Evolutionary conservation across 2,888 invertebrate species (phyloP).

Genomic region (Hofmannophila pseudospretella): DNA sequence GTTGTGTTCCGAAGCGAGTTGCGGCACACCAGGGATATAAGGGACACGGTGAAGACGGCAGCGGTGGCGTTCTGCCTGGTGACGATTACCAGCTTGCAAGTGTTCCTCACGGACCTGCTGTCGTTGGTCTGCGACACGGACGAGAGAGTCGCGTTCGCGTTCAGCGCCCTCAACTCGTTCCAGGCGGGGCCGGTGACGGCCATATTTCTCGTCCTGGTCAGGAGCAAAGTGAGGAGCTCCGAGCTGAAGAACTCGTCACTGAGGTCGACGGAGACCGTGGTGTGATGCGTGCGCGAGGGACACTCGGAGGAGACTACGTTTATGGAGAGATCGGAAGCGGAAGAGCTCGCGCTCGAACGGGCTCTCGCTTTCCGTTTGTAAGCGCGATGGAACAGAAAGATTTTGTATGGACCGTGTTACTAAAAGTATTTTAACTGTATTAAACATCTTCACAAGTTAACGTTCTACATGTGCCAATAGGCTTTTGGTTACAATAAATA

Average conservation of each 20-base stretch:
- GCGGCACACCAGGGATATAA: constrained; percentile 19
- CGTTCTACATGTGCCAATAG: too few relatives aligned
- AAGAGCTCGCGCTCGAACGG: too few relatives aligned
- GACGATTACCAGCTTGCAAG: constrained; percentile 44
- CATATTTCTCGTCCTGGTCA: constrained; percentile 28
- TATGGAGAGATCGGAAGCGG: too few relatives aligned
- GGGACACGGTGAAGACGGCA: constrained; percentile 26
- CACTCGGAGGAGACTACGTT: too few relatives aligned
- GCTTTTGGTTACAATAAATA: too few relatives aligned
- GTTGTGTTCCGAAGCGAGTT: constrained; percentile 25
- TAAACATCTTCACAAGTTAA: too few relatives aligned
- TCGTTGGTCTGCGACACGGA: constrained; percentile 17
- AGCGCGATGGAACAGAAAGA: too few relatives aligned
- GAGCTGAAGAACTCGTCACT: constrained; percentile 7
- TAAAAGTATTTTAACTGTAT: too few relatives aligned
- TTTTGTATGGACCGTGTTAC: too few relatives aligned
- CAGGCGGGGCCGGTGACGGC: constrained; percentile 29
- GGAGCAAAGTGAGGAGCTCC: constrained; percentile 14
- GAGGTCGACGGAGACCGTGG: constrained; percentile 10
- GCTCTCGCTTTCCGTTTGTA: too few relatives aligned
- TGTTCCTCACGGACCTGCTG: constrained; percentile 38
- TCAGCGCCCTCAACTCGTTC: constrained; percentile 36
- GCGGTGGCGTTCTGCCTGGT: constrained; percentile 40
- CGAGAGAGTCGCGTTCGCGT: constrained; percentile 15
- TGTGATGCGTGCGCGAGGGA: too few relatives aligned